phyloP scores from a whole-genome alignment of 1,140 invertebrate species.

The Parapsyche elsis region DNA sequence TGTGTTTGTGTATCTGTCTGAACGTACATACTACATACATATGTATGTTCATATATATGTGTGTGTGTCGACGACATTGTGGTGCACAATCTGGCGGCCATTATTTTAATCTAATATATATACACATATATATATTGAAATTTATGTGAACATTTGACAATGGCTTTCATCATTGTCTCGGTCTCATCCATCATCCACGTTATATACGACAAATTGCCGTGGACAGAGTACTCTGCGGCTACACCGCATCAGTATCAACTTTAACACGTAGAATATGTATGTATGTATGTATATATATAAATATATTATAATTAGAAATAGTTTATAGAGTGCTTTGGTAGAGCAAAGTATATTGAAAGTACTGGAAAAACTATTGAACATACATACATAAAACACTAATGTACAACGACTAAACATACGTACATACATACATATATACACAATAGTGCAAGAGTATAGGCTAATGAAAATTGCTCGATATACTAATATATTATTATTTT shows the following conservation, averaged over 20 bases:
- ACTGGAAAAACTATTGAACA: no score
- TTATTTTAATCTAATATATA: conserved; percentile 39
- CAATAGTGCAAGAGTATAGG: no score
- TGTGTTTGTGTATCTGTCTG: background rate
- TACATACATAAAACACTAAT: no score
- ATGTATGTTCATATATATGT: background rate
- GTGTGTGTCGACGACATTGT: background rate
- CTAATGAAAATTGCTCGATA: no score
- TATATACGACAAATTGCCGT: conserved; percentile 27
- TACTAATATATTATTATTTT: no score
- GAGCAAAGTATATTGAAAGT: no score
- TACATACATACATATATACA: no score
- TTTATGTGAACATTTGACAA: conserved; percentile 37
- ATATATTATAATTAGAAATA: background rate
- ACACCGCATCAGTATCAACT: no score
- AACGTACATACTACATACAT: background rate
- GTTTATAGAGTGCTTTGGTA: no score
- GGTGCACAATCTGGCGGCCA: conserved; percentile 23
- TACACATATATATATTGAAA: no score
- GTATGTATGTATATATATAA: background rate
- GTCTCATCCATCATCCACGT: conserved; percentile 21
- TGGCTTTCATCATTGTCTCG: conserved; percentile 33
- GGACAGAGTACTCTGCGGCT: background rate
- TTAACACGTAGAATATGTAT: background rate
- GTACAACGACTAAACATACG: no score